Evolutionary conservation across 2,888 invertebrate genomes (phyloP).

Genomic region (Mimumesa dahlbomi): DNA sequence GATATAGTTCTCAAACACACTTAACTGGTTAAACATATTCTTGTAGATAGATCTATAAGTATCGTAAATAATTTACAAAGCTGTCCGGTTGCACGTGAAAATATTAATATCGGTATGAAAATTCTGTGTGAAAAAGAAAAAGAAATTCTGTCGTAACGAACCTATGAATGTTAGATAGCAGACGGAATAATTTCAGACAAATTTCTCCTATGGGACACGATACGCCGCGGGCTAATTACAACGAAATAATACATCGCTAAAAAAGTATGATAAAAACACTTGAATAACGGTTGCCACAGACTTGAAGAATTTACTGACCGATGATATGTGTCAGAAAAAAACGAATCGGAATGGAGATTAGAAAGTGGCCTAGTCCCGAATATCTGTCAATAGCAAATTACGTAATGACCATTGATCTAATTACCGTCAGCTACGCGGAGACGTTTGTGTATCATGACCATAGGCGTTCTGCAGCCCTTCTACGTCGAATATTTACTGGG

Average conservation of each 20-base stretch:
- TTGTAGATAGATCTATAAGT: no score
- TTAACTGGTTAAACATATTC: no score
- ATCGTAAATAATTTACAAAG: no score
- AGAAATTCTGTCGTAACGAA: background rate
- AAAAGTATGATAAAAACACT: background rate
- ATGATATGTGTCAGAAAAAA: no score
- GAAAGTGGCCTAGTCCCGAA: constrained; percentile 37
- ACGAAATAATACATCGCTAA: background rate
- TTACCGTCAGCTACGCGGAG: constrained; percentile 41
- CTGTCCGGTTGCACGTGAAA: no score
- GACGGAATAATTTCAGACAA: background rate
- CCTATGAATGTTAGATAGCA: background rate
- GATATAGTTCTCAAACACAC: no score
- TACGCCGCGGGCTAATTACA: constrained; percentile 2
- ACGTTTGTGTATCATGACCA: constrained; percentile 27
- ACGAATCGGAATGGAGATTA: constrained; percentile 34
- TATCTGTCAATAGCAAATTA: constrained; percentile 47
- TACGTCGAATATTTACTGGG: constrained; percentile 47
- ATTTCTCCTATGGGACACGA: constrained; percentile 7
- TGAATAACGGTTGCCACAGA: background rate
- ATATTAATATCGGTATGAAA: no score
- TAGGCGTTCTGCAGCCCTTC: constrained; percentile 44
- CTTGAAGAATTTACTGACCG: no score
- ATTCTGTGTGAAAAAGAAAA: background rate
- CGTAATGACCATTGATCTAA: constrained; percentile 35